Base-by-base conservation (phyloP, 2,797 vertebrate species). In the Coendou prehensilis region DNA sequence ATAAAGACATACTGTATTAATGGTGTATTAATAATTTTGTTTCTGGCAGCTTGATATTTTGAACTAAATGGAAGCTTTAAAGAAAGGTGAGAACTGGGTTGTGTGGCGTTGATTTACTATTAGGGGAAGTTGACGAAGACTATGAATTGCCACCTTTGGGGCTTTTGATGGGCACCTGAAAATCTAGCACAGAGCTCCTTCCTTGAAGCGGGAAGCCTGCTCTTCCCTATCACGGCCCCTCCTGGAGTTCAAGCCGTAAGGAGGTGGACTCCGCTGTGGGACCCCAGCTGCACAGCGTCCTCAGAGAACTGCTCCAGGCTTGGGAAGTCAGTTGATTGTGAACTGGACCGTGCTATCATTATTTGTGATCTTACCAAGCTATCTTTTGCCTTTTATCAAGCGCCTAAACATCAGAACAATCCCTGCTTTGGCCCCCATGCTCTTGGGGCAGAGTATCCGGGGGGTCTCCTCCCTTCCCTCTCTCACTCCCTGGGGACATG, bases 31-130 rank as follows among this genome's bases (percentile, higher is more conserved):
- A 2, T 52, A 26, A 45, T 14, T 78, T 52, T 71, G 30, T 75
- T 92, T 85, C 28, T 56, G 17, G 28, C 64, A 50, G 47, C 20
- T 17, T 69, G 33, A 17, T n/a, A 57, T 85, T 84, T 33, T 79
- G 37, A 73, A 57, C 54, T 50, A 63, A 90, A 47, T 26, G 47
- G 61, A 52, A 69, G 47, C 67, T 69, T 59, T 64, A 26, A 41
- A 52, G 92, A 64, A 63, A 86, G 20, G n/a, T 33, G 6, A 67
- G 23, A 23, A 13, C 33, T 9, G 30, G 54, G 5, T 1, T 22
- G 2, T 11, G n/a, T 1, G 45, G 8, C 41, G 1, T 41, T 0
- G 0, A 47, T 57, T 17, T 37, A 14, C 10, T 47, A 5, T 15
- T 5, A 1, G 14, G 2, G n/a, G 23, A 78, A 57, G 22, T 0